These are phyloP conservation scores for Picathartes gymnocephalus DNA, from an alignment of 2,113 vertebrate genomes.

Conservation along the genomic window DNA sequence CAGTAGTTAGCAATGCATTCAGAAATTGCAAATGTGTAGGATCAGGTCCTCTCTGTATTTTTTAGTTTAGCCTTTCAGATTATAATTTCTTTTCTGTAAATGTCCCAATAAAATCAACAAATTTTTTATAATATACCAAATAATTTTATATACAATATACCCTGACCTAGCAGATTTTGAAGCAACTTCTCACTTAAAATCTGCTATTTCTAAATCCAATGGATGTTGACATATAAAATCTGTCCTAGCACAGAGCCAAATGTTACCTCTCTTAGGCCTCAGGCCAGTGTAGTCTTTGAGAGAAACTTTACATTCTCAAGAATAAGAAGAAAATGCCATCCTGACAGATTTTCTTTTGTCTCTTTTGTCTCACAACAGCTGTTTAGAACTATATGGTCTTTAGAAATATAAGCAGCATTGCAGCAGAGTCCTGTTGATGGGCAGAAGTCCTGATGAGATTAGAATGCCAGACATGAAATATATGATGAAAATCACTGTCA, in stretches of 20 bases:
- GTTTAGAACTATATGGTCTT: background rate
- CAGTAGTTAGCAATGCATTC: background rate
- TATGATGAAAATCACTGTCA: background rate
- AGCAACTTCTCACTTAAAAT: background rate
- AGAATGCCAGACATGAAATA: background rate
- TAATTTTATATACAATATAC: background rate
- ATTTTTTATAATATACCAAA: background rate
- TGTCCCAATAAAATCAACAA: background rate
- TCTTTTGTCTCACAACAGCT: background rate
- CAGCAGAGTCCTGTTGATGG: background rate
- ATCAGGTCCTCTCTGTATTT: background rate
- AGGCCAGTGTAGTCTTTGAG: background rate
- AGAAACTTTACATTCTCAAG: background rate
- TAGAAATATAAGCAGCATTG: background rate
- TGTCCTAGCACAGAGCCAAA: background rate
- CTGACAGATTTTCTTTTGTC: background rate
- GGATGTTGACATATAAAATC: slow-evolving; percentile 7
- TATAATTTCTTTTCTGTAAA: background rate
- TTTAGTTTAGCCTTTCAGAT: background rate
- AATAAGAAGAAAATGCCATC: background rate
- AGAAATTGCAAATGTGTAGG: background rate
- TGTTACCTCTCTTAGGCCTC: background rate
- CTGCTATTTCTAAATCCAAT: background rate
- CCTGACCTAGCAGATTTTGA: background rate
- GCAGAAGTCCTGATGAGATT: background rate